Evolutionary conservation across 2,113 vertebrate species (phyloP).

Genomic region (Vireo altiloquus): DNA sequence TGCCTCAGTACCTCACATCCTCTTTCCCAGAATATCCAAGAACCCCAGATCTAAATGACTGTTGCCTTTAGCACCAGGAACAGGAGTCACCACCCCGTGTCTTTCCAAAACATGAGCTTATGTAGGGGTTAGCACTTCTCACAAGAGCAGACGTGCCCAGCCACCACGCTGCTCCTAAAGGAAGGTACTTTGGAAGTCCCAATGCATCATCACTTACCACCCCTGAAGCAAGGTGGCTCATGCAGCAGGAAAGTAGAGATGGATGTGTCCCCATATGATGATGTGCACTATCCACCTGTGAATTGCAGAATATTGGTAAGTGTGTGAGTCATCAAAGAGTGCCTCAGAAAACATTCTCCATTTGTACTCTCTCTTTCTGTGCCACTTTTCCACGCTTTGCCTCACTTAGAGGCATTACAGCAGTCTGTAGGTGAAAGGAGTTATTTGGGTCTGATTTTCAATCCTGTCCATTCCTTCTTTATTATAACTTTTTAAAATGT

Average conservation of each 20-base stretch:
- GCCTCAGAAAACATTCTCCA: not conserved
- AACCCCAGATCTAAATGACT: not conserved
- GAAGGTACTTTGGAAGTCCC: not conserved
- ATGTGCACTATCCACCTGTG: not conserved
- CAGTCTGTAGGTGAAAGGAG: not conserved
- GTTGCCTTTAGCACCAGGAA: not conserved
- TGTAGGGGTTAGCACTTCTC: not conserved
- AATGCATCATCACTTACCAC: not conserved
- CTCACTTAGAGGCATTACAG: not conserved
- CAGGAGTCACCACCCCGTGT: not conserved
- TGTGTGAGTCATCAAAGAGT: not conserved
- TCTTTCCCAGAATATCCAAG: not conserved
- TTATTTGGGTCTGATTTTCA: not conserved
- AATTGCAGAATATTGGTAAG: not conserved
- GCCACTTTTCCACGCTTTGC: not conserved
- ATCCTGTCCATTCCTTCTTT: not conserved
- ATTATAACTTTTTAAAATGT: not conserved
- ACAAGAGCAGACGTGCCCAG: rapidly evolving
- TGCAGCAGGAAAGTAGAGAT: not conserved
- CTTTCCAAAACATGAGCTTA: not conserved
- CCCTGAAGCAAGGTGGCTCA: not conserved
- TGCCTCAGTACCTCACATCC: not conserved
- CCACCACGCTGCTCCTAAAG: not conserved
- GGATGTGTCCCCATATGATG: not conserved
- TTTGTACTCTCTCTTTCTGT: not conserved